A percentile compares a stretch with the other conserved stretches of the same genome.
Evolutionary conservation across 2,888 invertebrate species (phyloP).

Genomic region (Baccha elongata): DNA sequence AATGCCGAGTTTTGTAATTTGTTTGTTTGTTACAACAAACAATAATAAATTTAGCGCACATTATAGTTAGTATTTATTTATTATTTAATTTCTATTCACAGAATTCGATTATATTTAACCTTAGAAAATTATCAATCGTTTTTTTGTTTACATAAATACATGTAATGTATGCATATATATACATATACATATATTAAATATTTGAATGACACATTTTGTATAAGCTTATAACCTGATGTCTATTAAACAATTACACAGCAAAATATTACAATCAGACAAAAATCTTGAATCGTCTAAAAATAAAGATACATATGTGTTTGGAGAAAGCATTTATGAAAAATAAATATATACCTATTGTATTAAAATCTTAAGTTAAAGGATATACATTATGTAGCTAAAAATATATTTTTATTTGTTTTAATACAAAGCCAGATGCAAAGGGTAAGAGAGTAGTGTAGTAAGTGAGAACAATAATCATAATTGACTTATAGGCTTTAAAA

Average conservation of each 20-base stretch:
- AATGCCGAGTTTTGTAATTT: slow-evolving; percentile 32
- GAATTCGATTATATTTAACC: slow-evolving; percentile 56
- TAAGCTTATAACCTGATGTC: background rate
- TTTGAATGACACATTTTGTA: slow-evolving; percentile 31
- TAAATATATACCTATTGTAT: no score
- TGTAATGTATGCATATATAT: background rate
- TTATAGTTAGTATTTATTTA: slow-evolving; percentile 3
- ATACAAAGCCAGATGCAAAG: background rate
- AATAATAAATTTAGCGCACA: slow-evolving; percentile 29
- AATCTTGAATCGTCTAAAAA: background rate
- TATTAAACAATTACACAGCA: slow-evolving; percentile 7
- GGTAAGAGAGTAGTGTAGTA: no score
- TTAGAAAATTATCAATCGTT: slow-evolving; percentile 33
- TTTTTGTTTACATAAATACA: no score
- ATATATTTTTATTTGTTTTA: background rate
- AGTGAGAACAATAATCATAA: no score
- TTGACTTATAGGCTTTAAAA: background rate
- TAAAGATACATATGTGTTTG: background rate
- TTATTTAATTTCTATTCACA: slow-evolving; percentile 57
- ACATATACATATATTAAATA: slow-evolving; percentile 4
- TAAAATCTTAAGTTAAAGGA: background rate
- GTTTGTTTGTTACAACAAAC: background rate
- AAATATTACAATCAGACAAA: background rate
- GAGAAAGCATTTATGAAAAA: no score
- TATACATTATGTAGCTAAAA: background rate